Base-by-base conservation (phyloP, 2,888 invertebrate genomes). In the Trachelus troglodyta region DNA sequence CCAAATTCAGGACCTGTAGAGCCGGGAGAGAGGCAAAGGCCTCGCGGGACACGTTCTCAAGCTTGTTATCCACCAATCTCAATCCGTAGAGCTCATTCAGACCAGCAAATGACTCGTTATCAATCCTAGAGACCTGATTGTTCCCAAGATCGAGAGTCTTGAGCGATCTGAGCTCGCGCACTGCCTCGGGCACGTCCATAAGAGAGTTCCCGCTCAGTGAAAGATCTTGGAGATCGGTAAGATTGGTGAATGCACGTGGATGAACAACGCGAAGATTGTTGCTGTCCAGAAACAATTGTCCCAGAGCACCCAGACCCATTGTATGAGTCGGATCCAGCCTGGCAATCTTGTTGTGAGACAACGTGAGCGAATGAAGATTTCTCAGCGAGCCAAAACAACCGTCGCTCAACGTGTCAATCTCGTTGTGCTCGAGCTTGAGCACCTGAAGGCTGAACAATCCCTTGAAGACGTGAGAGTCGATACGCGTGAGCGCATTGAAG, bases 141-240 rank as follows among this genome's bases (percentile, higher is more conserved):
- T 96, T 96, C 75, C 96, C 96, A 85, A 97, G 93, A 92, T 97
- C 96, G 80, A 97, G 92, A 37, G 95, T 95, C 88, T 95, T 95
- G 86, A 97, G 92, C 87, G 95, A 94, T 84, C 94, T 92, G 81
- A 97, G 92, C 84, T 94, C 94, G 85, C 94, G 94, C 81, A 96
- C 93, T 71, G 96, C 96, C 86, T 93, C 93, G 80, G 96, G 96
- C 79, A 95, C 93, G 84, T 94, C 94, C 69, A 94, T 94, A 85
- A 97, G 92, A 87, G 93, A 92, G 92, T 97, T 97, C 80, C 95
- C 95, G 87, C 95, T 95, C 82, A 97, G 92, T 74, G 95, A 95
- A 84, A 97, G 93, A 90, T 96, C 96, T 90, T 96, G 95, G 69
- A 97, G 93, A 90, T 95, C 95, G 12, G 96, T 96, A 87, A 96